Conservation (phyloP, 2,113 vertebrate genomes). For the Ceratotherium simum region DNA sequence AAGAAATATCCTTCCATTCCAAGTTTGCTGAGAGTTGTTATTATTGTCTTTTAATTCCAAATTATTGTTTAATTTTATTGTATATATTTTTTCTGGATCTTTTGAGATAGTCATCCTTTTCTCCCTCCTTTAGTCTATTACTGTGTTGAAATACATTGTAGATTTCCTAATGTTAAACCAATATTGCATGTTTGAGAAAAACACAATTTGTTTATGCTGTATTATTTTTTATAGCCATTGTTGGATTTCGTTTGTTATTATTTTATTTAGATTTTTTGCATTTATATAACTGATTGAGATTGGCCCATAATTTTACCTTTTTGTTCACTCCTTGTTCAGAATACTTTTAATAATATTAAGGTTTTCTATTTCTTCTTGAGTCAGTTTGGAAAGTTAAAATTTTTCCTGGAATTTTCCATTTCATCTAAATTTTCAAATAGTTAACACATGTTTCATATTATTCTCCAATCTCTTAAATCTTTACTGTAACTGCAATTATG, state of each 20-base stretch:
- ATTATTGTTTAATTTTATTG: not conserved
- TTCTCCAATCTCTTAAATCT: too few relatives aligned
- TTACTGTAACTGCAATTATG: too few relatives aligned
- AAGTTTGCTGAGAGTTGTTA: not conserved
- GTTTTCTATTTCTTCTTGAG: too few relatives aligned
- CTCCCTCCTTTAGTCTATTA: not conserved
- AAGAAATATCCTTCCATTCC: not conserved
- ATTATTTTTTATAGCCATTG: not conserved
- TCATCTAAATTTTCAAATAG: too few relatives aligned
- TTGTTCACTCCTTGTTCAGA: too few relatives aligned
- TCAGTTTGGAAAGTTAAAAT: too few relatives aligned
- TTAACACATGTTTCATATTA: too few relatives aligned
- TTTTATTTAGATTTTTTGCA: not conserved
- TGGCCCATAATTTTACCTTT: too few relatives aligned
- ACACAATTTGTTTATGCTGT: not conserved
- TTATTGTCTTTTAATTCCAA: not conserved
- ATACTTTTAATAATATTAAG: too few relatives aligned
- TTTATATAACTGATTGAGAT: too few relatives aligned
- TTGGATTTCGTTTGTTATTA: not conserved
- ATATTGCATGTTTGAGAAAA: not conserved
- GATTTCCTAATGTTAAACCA: not conserved
- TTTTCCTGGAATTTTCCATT: too few relatives aligned
- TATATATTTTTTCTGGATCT: not conserved
- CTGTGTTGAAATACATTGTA: not conserved
- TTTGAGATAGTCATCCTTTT: not conserved